A percentile compares a stretch with the other conserved stretches of the same genome.
phyloP scores from a whole-genome alignment of 2,113 vertebrate species.

The Merops nubicus region DNA sequence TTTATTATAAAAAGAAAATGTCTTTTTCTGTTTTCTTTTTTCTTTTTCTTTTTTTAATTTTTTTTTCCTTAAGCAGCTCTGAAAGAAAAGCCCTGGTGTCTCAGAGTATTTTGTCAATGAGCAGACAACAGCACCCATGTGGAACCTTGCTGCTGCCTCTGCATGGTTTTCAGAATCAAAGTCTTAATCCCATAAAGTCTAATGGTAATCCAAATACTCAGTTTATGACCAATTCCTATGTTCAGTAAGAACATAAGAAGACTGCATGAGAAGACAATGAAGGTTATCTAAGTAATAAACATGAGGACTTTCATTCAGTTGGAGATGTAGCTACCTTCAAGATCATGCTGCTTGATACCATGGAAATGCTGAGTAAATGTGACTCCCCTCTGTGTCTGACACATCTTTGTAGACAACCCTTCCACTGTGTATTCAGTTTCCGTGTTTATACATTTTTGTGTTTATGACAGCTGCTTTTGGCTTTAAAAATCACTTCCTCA shows the following conservation, averaged over 20 bases:
- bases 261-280: too few species aligned
- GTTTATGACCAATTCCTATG: not conserved
- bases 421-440: not conserved
- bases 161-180: not conserved
- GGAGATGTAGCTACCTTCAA: not conserved
- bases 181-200: not conserved
- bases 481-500: not conserved
- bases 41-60: rapidly evolving
- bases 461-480: not conserved
- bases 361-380: not conserved
- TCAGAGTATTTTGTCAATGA: not conserved
- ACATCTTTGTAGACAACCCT: not conserved
- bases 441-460: not conserved
- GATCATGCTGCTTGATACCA: not conserved
- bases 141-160: not conserved
- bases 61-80: not conserved
- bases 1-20: not conserved
- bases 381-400: not conserved
- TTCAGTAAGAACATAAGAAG: not conserved
- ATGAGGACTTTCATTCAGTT: not conserved
- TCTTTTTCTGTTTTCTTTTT: not conserved
- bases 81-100: not conserved
- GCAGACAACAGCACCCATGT: not conserved
- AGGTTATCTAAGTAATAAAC: not conserved
- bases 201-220: not conserved